These are phyloP conservation scores for Rhaphigaster nebulosa DNA, from an alignment of 2,888 invertebrate species.

Conservation along the genomic window DNA sequence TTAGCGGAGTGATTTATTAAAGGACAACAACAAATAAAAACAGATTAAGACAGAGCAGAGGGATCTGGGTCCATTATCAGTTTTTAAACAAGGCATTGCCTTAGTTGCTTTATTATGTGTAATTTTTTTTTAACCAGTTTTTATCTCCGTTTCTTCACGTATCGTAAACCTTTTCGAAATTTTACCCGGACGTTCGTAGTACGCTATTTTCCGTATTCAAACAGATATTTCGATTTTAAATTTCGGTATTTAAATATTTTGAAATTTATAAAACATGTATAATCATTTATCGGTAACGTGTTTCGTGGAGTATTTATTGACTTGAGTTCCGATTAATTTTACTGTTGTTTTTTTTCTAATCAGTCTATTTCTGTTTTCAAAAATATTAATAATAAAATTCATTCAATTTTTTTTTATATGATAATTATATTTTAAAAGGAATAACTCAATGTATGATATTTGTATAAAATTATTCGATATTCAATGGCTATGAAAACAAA, in stretches of 20 bases:
- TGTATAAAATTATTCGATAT: too few relatives aligned
- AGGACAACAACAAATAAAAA: constrained; percentile 33
- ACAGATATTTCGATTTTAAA: not conserved
- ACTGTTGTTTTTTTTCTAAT: too few relatives aligned
- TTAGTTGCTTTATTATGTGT: not conserved
- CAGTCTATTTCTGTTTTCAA: too few relatives aligned
- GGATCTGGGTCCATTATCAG: not conserved
- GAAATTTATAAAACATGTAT: not conserved
- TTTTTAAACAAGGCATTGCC: not conserved
- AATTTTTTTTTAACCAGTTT: not conserved
- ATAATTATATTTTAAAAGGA: too few relatives aligned
- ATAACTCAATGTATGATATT: too few relatives aligned
- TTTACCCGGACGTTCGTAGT: not conserved
- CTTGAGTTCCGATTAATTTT: too few relatives aligned
- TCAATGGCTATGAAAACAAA: too few relatives aligned
- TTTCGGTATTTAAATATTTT: not conserved
- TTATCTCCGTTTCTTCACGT: constrained; percentile 2
- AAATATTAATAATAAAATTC: too few relatives aligned
- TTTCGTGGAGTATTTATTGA: too few relatives aligned
- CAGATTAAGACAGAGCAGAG: not conserved
- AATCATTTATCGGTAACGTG: too few relatives aligned
- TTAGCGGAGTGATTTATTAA: constrained; percentile 17
- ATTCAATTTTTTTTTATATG: too few relatives aligned
- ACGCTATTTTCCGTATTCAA: not conserved
- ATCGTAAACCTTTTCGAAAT: not conserved